These are phyloP conservation scores for Festucalex cinctus DNA, from an alignment of 2,113 vertebrate species.

Conservation along the genomic window DNA sequence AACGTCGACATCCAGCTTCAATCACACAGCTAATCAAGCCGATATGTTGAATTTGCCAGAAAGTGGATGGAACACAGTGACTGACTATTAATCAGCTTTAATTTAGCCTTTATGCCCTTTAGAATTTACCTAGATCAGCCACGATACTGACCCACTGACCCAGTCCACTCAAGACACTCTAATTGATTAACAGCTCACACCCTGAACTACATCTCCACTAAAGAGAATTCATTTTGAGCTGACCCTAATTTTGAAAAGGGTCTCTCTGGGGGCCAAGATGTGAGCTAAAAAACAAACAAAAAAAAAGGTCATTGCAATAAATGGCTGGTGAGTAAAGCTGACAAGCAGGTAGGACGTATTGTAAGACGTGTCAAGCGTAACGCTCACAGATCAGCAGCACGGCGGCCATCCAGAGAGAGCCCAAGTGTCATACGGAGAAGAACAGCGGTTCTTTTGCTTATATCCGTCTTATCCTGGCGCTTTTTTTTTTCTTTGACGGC, in stretches of 20 bases:
- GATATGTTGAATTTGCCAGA: no score
- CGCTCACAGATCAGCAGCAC: neutral
- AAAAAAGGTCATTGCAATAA: neutral
- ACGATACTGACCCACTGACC: neutral
- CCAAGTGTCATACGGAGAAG: conserved; percentile 16
- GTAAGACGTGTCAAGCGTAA: neutral
- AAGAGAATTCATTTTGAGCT: neutral
- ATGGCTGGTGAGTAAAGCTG: neutral
- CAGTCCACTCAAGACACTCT: neutral
- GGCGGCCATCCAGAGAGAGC: conserved; percentile 1
- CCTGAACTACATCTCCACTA: neutral
- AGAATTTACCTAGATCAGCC: neutral
- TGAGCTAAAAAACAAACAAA: neutral
- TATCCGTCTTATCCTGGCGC: conserved; percentile 25
- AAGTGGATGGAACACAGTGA: neutral
- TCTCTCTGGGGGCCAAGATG: neutral
- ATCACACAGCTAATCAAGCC: no score
- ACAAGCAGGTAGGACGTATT: neutral
- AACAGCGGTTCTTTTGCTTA: conserved; percentile 5
- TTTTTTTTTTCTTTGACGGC: conserved; percentile 49
- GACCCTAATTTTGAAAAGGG: neutral
- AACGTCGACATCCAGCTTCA: no score
- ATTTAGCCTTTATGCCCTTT: neutral
- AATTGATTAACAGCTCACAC: neutral
- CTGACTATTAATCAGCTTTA: neutral